Evolutionary conservation across 2,888 invertebrate species (phyloP).

Genomic region (Pherbina coryleti): DNA sequence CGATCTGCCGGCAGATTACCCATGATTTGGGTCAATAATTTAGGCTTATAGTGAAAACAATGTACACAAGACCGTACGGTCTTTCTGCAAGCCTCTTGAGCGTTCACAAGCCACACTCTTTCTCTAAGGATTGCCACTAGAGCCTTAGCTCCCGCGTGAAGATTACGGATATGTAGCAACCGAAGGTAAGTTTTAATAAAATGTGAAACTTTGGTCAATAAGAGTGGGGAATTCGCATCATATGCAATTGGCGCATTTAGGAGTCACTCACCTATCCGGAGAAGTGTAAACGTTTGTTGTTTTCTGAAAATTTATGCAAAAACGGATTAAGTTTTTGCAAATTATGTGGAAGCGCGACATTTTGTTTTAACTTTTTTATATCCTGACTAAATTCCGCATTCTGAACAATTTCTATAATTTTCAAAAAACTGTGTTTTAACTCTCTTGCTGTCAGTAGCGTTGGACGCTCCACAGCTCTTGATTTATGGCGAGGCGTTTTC

Average conservation of each 20-base stretch:
- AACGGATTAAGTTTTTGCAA: constrained; percentile 33
- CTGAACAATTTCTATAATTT: not conserved
- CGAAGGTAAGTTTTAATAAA: not conserved
- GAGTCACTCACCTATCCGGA: not conserved
- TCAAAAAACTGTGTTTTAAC: not conserved
- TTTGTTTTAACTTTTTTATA: not conserved
- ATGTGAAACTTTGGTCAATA: not conserved
- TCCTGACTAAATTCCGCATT: not conserved
- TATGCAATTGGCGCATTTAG: not conserved
- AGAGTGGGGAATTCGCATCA: not conserved
- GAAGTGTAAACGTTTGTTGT: too few relatives aligned
- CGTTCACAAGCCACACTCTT: constrained; percentile 20
- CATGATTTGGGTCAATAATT: constrained; percentile 33
- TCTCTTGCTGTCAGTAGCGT: not conserved
- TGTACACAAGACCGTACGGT: constrained; percentile 31
- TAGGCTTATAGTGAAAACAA: constrained; percentile 35
- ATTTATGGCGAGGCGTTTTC: too few relatives aligned
- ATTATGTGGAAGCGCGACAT: not conserved
- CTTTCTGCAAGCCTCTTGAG: constrained; percentile 29
- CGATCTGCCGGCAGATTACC: constrained; percentile 29
- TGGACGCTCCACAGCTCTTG: too few relatives aligned
- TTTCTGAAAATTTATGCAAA: not conserved
- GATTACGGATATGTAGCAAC: not conserved
- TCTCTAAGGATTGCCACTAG: constrained; percentile 21
- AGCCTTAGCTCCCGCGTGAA: constrained; percentile 10